These are phyloP conservation scores for Triops longicaudatus DNA, from an alignment of 1,140 invertebrate species.

Conservation along the genomic window DNA sequence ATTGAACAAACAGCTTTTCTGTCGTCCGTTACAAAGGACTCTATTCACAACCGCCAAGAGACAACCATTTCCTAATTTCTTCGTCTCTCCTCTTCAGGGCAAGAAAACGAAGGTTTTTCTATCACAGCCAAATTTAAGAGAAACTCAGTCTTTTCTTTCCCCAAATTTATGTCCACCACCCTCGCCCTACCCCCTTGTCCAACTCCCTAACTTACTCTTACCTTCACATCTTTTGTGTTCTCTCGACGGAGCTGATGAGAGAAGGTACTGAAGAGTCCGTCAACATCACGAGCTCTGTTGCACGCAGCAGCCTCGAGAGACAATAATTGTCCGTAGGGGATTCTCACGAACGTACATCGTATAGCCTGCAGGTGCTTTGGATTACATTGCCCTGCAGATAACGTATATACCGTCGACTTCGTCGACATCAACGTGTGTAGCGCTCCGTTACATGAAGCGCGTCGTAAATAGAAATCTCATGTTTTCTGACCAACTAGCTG, in stretches of 20 bases:
- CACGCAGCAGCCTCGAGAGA: background rate
- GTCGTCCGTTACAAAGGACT: background rate
- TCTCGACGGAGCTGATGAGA: background rate
- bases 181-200: background rate
- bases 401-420: no score
- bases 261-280: background rate
- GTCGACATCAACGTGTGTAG: no score
- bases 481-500: no score
- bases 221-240: background rate
- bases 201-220: background rate
- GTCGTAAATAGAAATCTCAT: no score
- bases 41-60: background rate
- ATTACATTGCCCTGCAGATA: background rate
- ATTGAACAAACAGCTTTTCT: conserved; percentile 4
- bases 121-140: background rate
- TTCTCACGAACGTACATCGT: background rate
- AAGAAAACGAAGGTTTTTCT: background rate
- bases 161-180: background rate
- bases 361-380: background rate
- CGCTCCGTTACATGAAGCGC: no score
- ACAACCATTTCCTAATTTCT: background rate
- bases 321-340: background rate
- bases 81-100: background rate
- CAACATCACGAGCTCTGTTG: background rate
- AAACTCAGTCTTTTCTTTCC: background rate